Evolutionary conservation across 2,797 vertebrate genomes (phyloP).

Genomic region (Mormyrops attenuatus): DNA sequence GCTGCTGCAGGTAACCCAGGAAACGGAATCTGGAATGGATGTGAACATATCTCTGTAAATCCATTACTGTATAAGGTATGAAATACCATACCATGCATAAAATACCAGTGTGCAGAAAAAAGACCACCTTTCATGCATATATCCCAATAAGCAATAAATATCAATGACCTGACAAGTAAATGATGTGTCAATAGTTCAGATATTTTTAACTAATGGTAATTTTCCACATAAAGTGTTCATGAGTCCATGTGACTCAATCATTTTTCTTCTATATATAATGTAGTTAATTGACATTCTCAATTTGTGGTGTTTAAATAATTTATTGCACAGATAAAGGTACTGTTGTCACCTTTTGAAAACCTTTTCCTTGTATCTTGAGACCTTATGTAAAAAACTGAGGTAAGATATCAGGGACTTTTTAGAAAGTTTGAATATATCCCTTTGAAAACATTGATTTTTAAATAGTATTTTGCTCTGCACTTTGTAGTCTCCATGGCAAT

Average conservation of each 20-base stretch:
- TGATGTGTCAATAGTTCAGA: neutral
- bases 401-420: neutral
- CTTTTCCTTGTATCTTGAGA: neutral
- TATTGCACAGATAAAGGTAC: neutral
- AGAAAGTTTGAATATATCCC: neutral
- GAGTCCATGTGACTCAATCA: neutral
- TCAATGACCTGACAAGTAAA: neutral
- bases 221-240: neutral
- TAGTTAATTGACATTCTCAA: neutral
- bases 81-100: neutral
- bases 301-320: neutral
- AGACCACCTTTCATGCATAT: neutral
- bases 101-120: neutral
- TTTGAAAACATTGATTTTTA: neutral
- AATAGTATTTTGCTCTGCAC: neutral
- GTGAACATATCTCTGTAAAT: neutral
- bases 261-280: neutral
- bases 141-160: neutral
- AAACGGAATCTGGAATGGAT: neutral
- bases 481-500: conserved; percentile 3
- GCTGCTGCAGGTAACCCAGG: neutral
- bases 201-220: neutral
- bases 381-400: neutral
- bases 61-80: neutral
- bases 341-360: neutral